Evolutionary conservation across 2,888 invertebrate genomes (phyloP), one percentile per base, ranked within the genome.

Genomic region (Elysia crispata): DNA sequence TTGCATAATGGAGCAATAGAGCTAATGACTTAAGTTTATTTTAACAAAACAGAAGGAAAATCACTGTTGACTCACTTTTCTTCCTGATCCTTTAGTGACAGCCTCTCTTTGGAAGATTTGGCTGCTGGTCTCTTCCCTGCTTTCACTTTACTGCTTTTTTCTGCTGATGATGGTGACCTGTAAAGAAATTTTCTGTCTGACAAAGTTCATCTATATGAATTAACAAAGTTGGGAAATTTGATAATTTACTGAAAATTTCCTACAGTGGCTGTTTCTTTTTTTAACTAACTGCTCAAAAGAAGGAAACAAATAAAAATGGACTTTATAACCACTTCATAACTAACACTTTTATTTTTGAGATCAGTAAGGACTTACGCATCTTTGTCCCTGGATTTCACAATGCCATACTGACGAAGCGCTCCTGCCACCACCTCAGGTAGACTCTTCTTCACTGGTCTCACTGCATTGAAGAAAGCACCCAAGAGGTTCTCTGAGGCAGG

Each of bases 401-500:
- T 86, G 6, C 91, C 91, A 82, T 91, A 91, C 62, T 88, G 85
- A 70, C 86, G 81, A 6, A 91, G 85, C 15, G 90, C 87, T 64
- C 86, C 86, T 62, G 85, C 84, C 25, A 91, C 89, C 57, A 90
- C 90, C 67, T 91, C 91, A 18, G 87, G 72, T 20, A 90, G 60
- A 0, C 90, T 87, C 77, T 90, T 91, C 85, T 91, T 91, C 0
- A 86, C 83, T 25, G 89, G 87, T 73, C 87, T 80, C 0, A 90
- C 85, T 57, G 86, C 86, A 77, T 83, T 88, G 82, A 91, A 86
- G 86, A 91, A 91, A 1, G 84, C 79, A 82, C 84, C 86, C 69
- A 91, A 85, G 33, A 91, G 83, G 80, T 91, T 91, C 50, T 89
- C 91, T 30, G 86, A 86, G 6, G 87, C 86, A 54, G 88, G 84